Conservation (phyloP, 1,140 invertebrate genomes). For the Dysdera silvatica region DNA sequence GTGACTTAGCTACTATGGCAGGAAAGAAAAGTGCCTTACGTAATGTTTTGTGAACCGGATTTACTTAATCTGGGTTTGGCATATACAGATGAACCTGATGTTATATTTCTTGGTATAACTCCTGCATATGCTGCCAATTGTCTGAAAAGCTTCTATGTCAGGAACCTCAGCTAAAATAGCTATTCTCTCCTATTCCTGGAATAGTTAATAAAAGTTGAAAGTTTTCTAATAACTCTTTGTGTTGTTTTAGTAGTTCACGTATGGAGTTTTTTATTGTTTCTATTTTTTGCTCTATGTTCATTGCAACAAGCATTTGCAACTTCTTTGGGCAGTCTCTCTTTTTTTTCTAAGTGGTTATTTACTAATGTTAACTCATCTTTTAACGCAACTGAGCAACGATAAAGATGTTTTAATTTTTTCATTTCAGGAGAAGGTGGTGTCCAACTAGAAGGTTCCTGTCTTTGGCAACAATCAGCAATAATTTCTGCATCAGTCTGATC, state of each 20-base stretch:
- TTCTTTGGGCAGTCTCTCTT: conserved; percentile 20
- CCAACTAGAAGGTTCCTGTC: conserved; percentile 11
- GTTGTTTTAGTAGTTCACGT: conserved; percentile 11
- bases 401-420: conserved; percentile 12
- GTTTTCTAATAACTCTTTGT: conserved; percentile 9
- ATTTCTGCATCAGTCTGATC: conserved; percentile 15
- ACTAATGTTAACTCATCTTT: conserved; percentile 6
- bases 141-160: neutral
- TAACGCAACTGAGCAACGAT: conserved; percentile 8
- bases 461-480: conserved; percentile 21
- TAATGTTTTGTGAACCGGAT: too few relatives aligned
- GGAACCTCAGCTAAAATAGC: neutral
- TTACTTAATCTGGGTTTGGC: conserved; percentile 7
- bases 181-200: conserved; percentile 1
- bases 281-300: conserved; percentile 5
- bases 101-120: conserved; percentile 1
- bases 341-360: conserved; percentile 16
- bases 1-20: too few relatives aligned
- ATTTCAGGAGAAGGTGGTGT: conserved; percentile 4
- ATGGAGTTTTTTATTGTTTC: conserved; percentile 15
- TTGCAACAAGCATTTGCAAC: conserved; percentile 16
- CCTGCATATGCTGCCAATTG: conserved; percentile 1
- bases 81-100: conserved; percentile 1
- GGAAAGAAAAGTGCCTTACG: too few relatives aligned
- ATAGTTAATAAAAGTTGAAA: conserved; percentile 6